A percentile compares a stretch with the other conserved stretches of the same genome.
These are phyloP conservation scores for Xiphophorus hellerii DNA, from an alignment of 2,113 vertebrate genomes.

Conservation along the genomic window DNA sequence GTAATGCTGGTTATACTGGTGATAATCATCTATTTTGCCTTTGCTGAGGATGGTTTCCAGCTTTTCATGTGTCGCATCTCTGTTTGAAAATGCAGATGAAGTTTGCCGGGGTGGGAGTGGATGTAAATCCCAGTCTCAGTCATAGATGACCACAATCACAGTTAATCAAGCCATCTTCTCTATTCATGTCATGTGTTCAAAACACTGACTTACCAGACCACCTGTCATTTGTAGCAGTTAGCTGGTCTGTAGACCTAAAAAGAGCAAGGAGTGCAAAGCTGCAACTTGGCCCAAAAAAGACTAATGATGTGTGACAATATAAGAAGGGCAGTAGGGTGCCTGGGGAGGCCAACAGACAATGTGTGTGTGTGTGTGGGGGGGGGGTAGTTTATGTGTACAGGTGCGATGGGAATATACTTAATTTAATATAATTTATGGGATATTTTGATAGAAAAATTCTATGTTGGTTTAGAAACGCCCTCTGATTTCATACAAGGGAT, in stretches of 20 bases:
- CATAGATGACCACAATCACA: slow-evolving; percentile 5
- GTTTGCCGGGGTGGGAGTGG: not conserved
- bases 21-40: too few relatives aligned
- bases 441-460: slow-evolving; percentile 27
- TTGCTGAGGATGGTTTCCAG: not conserved
- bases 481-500: slow-evolving; percentile 22
- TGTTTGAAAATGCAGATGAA: not conserved
- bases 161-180: slow-evolving; percentile 16
- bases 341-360: not conserved
- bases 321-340: not conserved
- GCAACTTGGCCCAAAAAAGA: slow-evolving; percentile 45
- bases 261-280: slow-evolving; percentile 37
- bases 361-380: not conserved
- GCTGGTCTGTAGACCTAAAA: slow-evolving; percentile 49
- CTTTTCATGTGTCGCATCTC: not conserved
- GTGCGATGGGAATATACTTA: not conserved
- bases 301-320: slow-evolving; percentile 31
- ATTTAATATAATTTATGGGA: slow-evolving; percentile 20
- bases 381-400: not conserved
- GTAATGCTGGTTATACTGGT: too few relatives aligned
- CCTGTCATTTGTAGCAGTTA: slow-evolving; percentile 21
- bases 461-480: slow-evolving; percentile 7
- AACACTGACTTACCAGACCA: slow-evolving; percentile 8
- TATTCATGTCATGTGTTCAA: not conserved
- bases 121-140: not conserved